Percentiles rank a stretch among this genome's conserved stretches.
Conservation (phyloP, 1,140 invertebrate species). For the Drosophila pachea region DNA sequence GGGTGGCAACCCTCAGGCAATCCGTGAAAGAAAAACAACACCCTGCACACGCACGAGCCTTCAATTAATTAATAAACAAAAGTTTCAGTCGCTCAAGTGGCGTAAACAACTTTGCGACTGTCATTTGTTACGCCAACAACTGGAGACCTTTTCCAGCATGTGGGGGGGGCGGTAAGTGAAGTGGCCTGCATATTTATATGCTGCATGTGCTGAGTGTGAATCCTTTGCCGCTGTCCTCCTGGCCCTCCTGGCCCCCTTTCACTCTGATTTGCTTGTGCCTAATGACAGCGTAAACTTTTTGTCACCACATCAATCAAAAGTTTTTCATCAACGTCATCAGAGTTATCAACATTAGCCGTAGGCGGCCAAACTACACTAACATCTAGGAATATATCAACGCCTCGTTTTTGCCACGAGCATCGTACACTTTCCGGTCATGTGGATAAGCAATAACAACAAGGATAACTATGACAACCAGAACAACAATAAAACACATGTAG, state of each 20-base stretch:
- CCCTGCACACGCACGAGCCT: conserved; percentile 43
- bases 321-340: conserved; percentile 78
- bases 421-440: conserved; percentile 39
- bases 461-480: conserved; percentile 17
- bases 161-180: conserved; percentile 13
- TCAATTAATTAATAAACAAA: conserved; percentile 77
- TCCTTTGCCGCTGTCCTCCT: conserved; percentile 28
- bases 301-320: conserved; percentile 77
- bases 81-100: conserved; percentile 49
- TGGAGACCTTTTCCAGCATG: conserved; percentile 14
- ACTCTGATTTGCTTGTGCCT: conserved; percentile 44
- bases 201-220: conserved; percentile 22
- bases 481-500: conserved; percentile 15
- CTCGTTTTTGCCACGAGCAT: conserved; percentile 17
- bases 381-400: conserved; percentile 30
- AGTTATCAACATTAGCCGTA: conserved; percentile 71
- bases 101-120: conserved; percentile 41
- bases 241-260: background rate
- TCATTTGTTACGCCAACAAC: conserved; percentile 34
- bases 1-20: background rate
- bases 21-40: background rate
- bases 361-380: conserved; percentile 51
- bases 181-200: conserved; percentile 7
- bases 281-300: conserved; percentile 76
- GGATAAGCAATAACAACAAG: conserved; percentile 20